These are phyloP conservation scores for Chelonoidis abingdonii DNA, from an alignment of 2,113 vertebrate species.

Conservation along the genomic window DNA sequence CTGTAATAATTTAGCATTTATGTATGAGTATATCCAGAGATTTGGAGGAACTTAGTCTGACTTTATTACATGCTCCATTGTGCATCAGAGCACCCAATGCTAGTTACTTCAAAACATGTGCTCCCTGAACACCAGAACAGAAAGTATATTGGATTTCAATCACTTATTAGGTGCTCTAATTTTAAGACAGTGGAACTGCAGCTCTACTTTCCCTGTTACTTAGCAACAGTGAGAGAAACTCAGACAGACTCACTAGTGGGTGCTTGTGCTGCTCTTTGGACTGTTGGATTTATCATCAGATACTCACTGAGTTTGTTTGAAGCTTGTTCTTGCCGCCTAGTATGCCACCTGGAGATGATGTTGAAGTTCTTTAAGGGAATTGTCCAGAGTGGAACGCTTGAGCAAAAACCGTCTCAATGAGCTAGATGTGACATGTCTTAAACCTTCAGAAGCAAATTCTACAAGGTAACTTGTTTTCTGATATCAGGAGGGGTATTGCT, in stretches of 20 bases:
- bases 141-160: conserved; percentile 40
- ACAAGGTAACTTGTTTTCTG: background rate
- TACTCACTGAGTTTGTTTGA: background rate
- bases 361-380: background rate
- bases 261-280: conserved; percentile 6
- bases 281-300: background rate
- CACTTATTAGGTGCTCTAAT: conserved; percentile 44
- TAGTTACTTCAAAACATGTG: conserved; percentile 44
- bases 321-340: background rate
- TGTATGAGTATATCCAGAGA: conserved; percentile 58
- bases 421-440: background rate
- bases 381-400: background rate
- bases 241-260: conserved; percentile 41
- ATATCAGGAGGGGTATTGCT: background rate
- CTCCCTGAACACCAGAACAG: conserved; percentile 57
- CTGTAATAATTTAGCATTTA: conserved; percentile 49
- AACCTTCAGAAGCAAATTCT: background rate
- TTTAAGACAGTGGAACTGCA: background rate
- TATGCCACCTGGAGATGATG: background rate
- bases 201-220: conserved; percentile 61
- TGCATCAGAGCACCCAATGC: conserved; percentile 31
- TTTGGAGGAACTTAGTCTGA: conserved; percentile 48
- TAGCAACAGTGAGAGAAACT: conserved; percentile 68
- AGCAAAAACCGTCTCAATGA: background rate
- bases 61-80: conserved; percentile 59